Evolutionary conservation across 2,113 vertebrate species (phyloP).

Genomic region (Spermophilus dauricus): DNA sequence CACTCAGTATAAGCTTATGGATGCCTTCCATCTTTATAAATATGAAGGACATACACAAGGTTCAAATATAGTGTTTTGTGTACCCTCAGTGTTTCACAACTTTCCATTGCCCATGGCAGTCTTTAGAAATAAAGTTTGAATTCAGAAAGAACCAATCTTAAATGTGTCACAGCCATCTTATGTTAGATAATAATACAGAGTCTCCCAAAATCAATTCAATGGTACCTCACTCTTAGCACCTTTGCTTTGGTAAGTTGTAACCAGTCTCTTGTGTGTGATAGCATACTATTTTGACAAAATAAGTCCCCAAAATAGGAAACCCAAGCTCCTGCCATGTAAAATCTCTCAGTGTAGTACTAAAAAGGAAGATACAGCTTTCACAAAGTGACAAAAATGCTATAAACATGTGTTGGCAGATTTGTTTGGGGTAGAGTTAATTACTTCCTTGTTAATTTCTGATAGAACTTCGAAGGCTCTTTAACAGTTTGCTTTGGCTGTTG

Average conservation of each 20-base stretch:
- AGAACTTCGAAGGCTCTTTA: conserved; percentile 71
- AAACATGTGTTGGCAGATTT: conserved; percentile 29
- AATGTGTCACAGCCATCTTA: background rate
- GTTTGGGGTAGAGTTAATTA: conserved; percentile 69
- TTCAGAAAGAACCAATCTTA: background rate
- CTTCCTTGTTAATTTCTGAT: conserved; percentile 71
- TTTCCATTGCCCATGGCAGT: background rate
- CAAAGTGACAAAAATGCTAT: background rate
- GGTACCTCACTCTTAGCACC: background rate
- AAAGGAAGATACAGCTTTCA: conserved; percentile 33
- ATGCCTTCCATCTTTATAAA: background rate
- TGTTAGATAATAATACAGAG: background rate
- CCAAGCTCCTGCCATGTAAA: conserved; percentile 27
- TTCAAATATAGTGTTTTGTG: background rate
- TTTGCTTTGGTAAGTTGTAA: background rate
- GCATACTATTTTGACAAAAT: conserved; percentile 14
- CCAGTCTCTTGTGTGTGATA: background rate
- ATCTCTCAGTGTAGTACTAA: conserved; percentile 10
- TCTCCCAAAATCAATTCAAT: background rate
- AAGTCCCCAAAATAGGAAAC: conserved; percentile 20
- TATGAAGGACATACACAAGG: background rate
- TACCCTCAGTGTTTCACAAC: background rate
- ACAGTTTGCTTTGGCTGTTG: conserved; percentile 75
- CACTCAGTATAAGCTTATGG: conserved; percentile 47
- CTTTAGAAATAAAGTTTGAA: conserved; percentile 25